Evolutionary conservation across 2,888 invertebrate genomes (phyloP), one percentile per base, ranked within the genome.

Genomic region (Teinopalpus imperialis): DNA sequence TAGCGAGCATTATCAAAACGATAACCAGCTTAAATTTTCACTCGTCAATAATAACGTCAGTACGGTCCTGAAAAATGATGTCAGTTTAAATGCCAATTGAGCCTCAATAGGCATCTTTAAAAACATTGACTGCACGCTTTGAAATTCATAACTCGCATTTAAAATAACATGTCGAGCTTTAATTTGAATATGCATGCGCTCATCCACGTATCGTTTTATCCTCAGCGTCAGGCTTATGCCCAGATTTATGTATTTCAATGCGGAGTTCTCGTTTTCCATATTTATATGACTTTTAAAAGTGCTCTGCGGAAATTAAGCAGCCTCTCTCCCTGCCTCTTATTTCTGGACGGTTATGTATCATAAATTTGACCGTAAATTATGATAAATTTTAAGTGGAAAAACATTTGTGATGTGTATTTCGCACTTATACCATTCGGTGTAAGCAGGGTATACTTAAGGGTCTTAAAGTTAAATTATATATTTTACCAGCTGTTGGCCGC

Each of bases 241-340:
- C 35, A 45, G 54, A 58, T 58, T 53, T 57, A 58, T 58, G 53
- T 53, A 49, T 52, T 54, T 53, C 56, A 53, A 52, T 52, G 50
- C 49, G 31, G 32, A 8, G 16, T 34, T 21, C 34, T 24, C 26
- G 48, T 41, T 49, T 49, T 30, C 20, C 53, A 43, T 48, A 51
- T 53, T 52, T 52, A 36, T 49, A 27, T 30, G 43, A 43, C 40
- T 40, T 49, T 48, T 52, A 41, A 43, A 49, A 34, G 44, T 40
- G 34, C 40, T 18, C 40, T 34, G 40, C 40, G 45, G 45, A 46
- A 46, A 46, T 46, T 34, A 46, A 46, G 12, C 40, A 14, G 24
- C 13, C 37, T 24, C 24, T 32, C 32, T 20, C 18, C 3, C 31
- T 7, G 36, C 23, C 30, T 23, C 21, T 12, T 20, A 8, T 12